Conservation (phyloP, 2,113 vertebrate genomes). For the Eptatretus burgeri region DNA sequence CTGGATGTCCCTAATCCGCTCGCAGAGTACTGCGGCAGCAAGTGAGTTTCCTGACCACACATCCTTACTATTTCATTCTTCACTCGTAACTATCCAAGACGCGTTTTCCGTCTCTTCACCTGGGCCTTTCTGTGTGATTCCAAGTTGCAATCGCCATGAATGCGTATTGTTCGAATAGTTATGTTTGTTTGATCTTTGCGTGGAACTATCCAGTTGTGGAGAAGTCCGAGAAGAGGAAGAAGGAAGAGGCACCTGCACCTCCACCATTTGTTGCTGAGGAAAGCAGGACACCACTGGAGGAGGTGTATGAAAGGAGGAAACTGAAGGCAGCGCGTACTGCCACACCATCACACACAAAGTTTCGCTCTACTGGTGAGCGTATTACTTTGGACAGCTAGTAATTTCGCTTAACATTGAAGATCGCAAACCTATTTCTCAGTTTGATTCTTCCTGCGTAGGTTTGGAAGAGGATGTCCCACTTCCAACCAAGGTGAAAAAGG, state of each 20-base stretch:
- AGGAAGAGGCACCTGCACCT: slow-evolving; percentile 8
- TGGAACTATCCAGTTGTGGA: neutral
- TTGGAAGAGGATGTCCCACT: slow-evolving; percentile 46
- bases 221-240: slow-evolving; percentile 1
- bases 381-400: too few relatives aligned
- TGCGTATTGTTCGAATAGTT: too few relatives aligned
- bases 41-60: too few relatives aligned
- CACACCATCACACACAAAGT: slow-evolving; percentile 63
- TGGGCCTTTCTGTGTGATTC: too few relatives aligned
- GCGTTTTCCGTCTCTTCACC: too few relatives aligned
- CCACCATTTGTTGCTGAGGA: slow-evolving; percentile 9
- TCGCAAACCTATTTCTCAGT: neutral
- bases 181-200: too few relatives aligned
- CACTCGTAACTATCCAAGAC: too few relatives aligned
- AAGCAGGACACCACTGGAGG: slow-evolving; percentile 28
- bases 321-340: slow-evolving; percentile 43
- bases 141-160: too few relatives aligned
- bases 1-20: slow-evolving; percentile 77
- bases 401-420: too few relatives aligned
- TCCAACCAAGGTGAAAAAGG: slow-evolving; percentile 33
- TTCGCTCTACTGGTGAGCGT: slow-evolving; percentile 46
- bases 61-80: too few relatives aligned
- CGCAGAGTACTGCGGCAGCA: slow-evolving; percentile 30
- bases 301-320: slow-evolving; percentile 36
- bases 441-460: slow-evolving; percentile 18